These are phyloP conservation scores for Hydractinia symbiolongicarpus DNA, from an alignment of 30 jellyfish, hydroid and myxozoan species.

Conservation along the genomic window DNA sequence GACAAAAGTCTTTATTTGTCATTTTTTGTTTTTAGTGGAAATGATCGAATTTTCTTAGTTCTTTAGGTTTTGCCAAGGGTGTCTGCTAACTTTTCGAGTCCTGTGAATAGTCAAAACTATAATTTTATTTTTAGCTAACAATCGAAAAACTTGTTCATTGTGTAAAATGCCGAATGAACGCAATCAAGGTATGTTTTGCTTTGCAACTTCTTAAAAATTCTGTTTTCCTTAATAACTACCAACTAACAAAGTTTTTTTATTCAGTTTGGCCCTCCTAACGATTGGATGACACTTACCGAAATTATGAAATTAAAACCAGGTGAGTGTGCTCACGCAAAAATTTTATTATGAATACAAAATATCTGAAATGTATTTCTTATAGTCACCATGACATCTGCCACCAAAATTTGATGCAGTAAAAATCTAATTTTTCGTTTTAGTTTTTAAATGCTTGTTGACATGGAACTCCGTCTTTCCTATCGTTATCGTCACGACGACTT, in stretches of 20 bases:
- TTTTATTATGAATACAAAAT: not conserved
- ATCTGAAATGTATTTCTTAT: no score
- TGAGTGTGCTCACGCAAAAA: not conserved
- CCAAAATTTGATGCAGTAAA: no score
- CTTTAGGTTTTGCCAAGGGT: no score
- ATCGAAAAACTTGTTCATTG: not conserved
- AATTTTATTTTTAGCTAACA: no score
- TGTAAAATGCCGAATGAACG: slow-evolving; percentile 1
- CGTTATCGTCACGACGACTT: not conserved
- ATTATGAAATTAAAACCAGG: not conserved
- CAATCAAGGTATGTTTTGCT: not conserved
- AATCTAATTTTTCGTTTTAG: not conserved
- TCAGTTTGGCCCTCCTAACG: no score
- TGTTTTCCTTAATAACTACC: not conserved
- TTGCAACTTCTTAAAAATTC: not conserved
- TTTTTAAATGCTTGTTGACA: not conserved
- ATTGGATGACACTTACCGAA: slow-evolving; percentile 6
- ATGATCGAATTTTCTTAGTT: no score
- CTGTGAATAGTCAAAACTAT: no score
- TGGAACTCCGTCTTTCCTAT: not conserved
- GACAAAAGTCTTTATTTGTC: no score
- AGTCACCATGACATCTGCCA: no score
- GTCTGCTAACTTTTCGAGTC: no score
- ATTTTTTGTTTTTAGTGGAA: no score
- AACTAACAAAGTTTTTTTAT: no score